Conservation (phyloP, 2,888 invertebrate genomes). For the Drosophila paracracens region DNA sequence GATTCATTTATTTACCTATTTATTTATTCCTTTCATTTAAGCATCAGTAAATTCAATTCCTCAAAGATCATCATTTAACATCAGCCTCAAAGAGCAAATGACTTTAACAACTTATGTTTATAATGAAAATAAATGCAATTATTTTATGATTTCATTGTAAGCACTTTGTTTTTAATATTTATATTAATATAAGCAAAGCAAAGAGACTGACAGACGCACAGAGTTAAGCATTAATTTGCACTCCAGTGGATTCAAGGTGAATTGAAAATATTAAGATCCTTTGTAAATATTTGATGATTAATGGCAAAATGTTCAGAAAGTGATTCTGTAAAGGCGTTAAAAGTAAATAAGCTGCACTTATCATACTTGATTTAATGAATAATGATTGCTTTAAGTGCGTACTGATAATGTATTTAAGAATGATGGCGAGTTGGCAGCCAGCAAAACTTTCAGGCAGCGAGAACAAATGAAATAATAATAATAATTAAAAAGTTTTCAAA, state of each 20-base stretch:
- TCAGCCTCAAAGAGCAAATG: not conserved
- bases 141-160: not conserved
- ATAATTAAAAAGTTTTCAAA: constrained; percentile 51
- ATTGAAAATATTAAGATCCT: too few relatives aligned
- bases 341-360: not conserved
- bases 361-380: not conserved
- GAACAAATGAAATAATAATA: constrained; percentile 39
- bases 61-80: not conserved
- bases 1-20: not conserved
- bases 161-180: not conserved
- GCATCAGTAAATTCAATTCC: not conserved
- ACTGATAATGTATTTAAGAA: not conserved
- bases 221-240: not conserved
- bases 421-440: not conserved
- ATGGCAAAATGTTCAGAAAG: not conserved
- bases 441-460: not conserved
- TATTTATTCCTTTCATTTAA: not conserved
- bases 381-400: not conserved
- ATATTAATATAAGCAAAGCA: not conserved
- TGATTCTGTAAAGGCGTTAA: not conserved
- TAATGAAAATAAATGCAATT: not conserved
- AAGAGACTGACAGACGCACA: not conserved
- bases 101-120: not conserved
- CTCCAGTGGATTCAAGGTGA: not conserved
- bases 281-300: not conserved